Base-by-base conservation (phyloP, 2,888 invertebrate genomes). In the Lysandra bellargus region DNA sequence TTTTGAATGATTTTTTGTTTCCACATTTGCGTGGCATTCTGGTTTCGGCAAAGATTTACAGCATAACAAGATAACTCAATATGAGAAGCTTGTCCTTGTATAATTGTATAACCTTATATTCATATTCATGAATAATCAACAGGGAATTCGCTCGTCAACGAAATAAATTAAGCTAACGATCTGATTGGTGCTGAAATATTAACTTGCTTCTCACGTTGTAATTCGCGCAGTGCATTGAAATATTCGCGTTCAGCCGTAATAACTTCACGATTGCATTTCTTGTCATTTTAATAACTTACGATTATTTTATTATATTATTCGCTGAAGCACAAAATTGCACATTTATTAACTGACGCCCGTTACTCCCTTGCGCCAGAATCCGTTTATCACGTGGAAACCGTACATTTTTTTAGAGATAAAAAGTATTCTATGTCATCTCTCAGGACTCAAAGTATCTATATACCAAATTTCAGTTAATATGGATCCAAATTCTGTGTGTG, bases 171-270 rank as follows among this genome's bases (percentile, higher is more conserved):
- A 80, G 81, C 79, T 80, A 82, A 81, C 80, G 79, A 78, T 79
- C 81, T 82, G 81, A 82, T 82, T 82, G 82, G 78, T 80, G 78
- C 80, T 82, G 80, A 82, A 82, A 82, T 81, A 82, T 82, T 82
- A 82, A 82, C 82, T 80, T 78, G 61, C 40, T 76, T 78, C 77
- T 60, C 60, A 74, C 79, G 61, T 44, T 78, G 73, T 79, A 78
- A 81, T 81, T 80, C 69, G 64, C 69, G 44, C 79, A 64, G 73
- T 78, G 78, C 73, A 78, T 79, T 57, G 79, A 78, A 74, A 79
- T 79, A 73, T 57, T 57, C 74, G 60, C 57, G 4, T 57, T 23
- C 74, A 57, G 37, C 57, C 9, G 30, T 74, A 40, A 60, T 57
- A 40, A 40, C 74, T 33, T 40, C n/a, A 61, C 60, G 44, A 33